phyloP scores from a whole-genome alignment of 2,113 vertebrate species.

The Mastomys natalensis region DNA sequence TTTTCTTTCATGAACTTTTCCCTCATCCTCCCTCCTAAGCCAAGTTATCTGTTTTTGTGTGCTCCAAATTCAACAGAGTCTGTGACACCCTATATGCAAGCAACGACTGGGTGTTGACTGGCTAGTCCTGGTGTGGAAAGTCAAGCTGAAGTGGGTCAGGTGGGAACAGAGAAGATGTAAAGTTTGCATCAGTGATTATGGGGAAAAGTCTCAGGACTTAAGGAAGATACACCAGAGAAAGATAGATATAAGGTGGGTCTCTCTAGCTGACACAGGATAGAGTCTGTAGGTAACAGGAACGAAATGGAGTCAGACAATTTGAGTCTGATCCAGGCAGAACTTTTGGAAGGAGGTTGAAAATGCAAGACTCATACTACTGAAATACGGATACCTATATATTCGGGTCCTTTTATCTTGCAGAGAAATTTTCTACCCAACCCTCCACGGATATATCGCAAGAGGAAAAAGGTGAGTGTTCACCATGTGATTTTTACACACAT shows the following conservation, averaged over 20 bases:
- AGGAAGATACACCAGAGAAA: background rate
- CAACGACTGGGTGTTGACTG: background rate
- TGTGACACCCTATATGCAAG: background rate
- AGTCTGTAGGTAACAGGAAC: background rate
- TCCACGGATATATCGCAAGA: background rate
- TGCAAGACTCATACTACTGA: background rate
- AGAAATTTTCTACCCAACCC: background rate
- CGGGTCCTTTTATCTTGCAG: constrained; percentile 64
- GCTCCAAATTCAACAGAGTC: background rate
- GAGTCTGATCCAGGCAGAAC: background rate
- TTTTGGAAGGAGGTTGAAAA: background rate
- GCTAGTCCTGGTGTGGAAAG: background rate
- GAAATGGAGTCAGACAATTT: background rate
- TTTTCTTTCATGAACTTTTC: background rate
- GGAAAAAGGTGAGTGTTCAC: constrained; percentile 52
- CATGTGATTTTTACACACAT: background rate
- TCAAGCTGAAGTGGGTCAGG: background rate
- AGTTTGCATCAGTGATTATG: background rate
- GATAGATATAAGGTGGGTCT: background rate
- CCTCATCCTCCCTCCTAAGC: background rate
- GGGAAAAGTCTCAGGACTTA: background rate
- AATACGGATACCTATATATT: background rate
- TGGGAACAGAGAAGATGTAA: background rate
- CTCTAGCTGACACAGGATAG: background rate
- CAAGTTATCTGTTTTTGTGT: background rate